Evolutionary conservation across 1,140 invertebrate genomes (phyloP).

Genomic region (Drosophila serrata): DNA sequence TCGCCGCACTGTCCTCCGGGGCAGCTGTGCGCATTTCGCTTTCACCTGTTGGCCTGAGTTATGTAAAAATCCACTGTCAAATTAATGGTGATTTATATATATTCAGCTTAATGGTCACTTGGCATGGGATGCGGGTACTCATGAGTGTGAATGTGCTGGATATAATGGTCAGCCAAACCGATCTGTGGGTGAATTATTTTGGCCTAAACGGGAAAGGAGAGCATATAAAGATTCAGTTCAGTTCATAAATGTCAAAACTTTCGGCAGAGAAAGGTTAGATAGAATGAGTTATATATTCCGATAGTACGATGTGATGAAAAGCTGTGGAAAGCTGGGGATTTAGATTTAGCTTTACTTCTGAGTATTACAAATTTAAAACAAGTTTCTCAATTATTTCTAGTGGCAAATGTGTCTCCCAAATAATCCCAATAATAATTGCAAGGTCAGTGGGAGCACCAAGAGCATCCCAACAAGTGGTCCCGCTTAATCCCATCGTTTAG

Average conservation of each 20-base stretch:
- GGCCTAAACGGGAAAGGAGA: constrained; percentile 7
- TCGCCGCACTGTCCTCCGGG: constrained; percentile 35
- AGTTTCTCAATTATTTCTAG: not conserved
- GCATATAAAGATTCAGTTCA: not conserved
- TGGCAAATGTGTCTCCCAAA: not conserved
- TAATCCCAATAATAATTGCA: constrained; percentile 33
- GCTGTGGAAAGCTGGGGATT: not conserved
- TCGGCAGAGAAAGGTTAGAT: constrained; percentile 16
- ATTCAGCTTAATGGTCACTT: constrained; percentile 65
- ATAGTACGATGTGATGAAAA: not conserved
- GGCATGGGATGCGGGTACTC: constrained; percentile 43
- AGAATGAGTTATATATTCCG: constrained; percentile 7
- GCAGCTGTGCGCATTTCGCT: constrained; percentile 73
- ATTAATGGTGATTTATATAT: constrained; percentile 81
- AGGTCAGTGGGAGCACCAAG: constrained; percentile 12
- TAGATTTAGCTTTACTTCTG: too few relatives aligned
- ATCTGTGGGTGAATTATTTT: constrained; percentile 19
- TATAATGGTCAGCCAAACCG: constrained; percentile 11
- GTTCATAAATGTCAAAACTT: constrained; percentile 3
- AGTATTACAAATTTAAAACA: too few relatives aligned
- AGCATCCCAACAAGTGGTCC: constrained; percentile 37
- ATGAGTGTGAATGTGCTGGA: constrained; percentile 37
- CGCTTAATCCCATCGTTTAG: constrained; percentile 56
- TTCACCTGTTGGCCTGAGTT: constrained; percentile 77
- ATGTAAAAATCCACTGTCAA: constrained; percentile 79